Base-by-base conservation (phyloP, 2,797 vertebrate genomes). In the Adrianichthys oophorus region DNA sequence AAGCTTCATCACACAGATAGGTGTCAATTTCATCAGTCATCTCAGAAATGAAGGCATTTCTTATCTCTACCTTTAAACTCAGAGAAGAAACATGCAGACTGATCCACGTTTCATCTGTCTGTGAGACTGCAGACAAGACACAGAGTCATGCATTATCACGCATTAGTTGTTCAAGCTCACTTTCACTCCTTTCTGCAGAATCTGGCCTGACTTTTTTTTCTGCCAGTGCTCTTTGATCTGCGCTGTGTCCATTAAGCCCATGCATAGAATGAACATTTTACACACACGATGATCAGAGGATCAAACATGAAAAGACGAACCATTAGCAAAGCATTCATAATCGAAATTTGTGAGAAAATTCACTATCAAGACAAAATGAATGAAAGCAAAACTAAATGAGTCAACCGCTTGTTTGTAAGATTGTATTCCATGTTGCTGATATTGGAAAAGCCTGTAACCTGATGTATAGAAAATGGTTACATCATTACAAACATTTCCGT, bases 151-250 rank as follows among this genome's bases (percentile, higher is more conserved):
- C 21, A 59, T 73, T 63, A 65, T 41, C 62, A 49, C 57, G 64
- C 55, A 61, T 61, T 50, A 55, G 41, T 51, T 37, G 47, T 51
- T 58, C 40, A 59, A 63, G 68, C 52, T 70, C 56, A 17, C 21
- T 41, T 17, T 16, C 2, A 41, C 41, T 52, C 24, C 3, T 37
- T 37, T 37, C 12, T 37, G 32, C 32, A 13, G 32, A 37, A 37
- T 12, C 8, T 7, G 32, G 32, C 37, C 21, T 44, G 18, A 46
- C 37, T 42, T 44, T 17, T 17, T 49, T 10, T 37, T 12, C 16
- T 59, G 57, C 48, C 51, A 2, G 3, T 45, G 32, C 51, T 40
- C 66, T 70, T 67, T 69, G 65, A 80, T 69, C 60, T 24, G 0
- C 24, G 15, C 15, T 21, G 45, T 63, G 44, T 56, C 65, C 26